These are phyloP conservation scores for Pseudorhiza aurosa DNA, from an alignment of 30 jellyfish, hydroid and myxozoan genomes.

Conservation along the genomic window DNA sequence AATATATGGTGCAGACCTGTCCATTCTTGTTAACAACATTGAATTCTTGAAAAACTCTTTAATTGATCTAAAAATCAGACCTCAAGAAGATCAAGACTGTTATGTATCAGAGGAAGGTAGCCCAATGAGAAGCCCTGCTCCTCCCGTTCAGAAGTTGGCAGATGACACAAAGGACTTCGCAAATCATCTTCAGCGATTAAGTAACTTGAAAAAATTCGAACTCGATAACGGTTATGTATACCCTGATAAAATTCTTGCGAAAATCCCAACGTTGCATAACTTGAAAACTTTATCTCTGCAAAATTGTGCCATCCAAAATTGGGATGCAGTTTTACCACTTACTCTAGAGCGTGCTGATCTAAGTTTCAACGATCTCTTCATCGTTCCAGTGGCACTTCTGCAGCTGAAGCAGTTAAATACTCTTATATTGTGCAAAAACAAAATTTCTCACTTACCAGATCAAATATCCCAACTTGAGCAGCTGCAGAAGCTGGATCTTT, in stretches of 20 bases:
- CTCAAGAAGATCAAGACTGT: neutral
- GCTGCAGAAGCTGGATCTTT: constrained; percentile 61
- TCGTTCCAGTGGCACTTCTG: constrained; percentile 21
- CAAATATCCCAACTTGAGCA: constrained; percentile 5
- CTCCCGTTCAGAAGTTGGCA: neutral
- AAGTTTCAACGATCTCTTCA: constrained; percentile 13
- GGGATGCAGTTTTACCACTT: neutral
- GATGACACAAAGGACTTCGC: neutral
- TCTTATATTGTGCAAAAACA: constrained; percentile 52
- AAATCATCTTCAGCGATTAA: neutral
- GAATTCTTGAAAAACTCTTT: neutral
- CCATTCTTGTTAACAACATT: neutral
- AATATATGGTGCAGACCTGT: neutral
- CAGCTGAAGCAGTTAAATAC: constrained; percentile 18
- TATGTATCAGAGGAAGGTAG: neutral
- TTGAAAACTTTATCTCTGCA: constrained; percentile 15
- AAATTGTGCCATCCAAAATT: constrained; percentile 13
- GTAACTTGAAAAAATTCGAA: neutral
- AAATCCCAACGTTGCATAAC: neutral
- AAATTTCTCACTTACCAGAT: constrained; percentile 46
- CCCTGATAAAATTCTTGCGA: neutral
- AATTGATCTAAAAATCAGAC: constrained; percentile 4
- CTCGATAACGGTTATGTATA: constrained; percentile 29
- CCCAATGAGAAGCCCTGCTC: constrained; percentile 4
- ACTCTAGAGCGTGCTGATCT: constrained; percentile 38